Percentiles rank a stretch among this genome's conserved stretches.
These are phyloP conservation scores for Diacarnus erythraeanus DNA, from an alignment of 37 sponge, comb jelly and placozoan species.

Conservation along the genomic window DNA sequence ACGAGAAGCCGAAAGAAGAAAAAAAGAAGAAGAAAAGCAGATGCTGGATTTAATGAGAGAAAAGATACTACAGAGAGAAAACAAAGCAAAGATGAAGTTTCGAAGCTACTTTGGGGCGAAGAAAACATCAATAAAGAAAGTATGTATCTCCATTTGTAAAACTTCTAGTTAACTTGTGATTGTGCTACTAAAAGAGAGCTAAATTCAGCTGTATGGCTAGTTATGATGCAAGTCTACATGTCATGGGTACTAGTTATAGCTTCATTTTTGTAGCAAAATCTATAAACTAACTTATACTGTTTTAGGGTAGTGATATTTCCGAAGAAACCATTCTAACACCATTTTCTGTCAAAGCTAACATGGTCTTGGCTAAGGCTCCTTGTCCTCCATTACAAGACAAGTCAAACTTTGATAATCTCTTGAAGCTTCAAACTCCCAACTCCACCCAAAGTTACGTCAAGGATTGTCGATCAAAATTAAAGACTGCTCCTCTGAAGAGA, in stretches of 20 bases:
- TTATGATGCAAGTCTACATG: no score
- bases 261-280: no score
- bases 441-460: conserved; percentile 1
- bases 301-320: neutral
- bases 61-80: conserved; percentile 25
- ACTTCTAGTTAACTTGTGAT: no score
- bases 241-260: no score
- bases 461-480: neutral
- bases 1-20: conserved; percentile 36
- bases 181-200: no score
- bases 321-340: conserved; percentile 29
- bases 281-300: neutral
- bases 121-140: conserved; percentile 8
- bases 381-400: conserved; percentile 21
- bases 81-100: conserved; percentile 24
- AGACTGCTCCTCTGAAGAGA: neutral
- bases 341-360: conserved; percentile 38
- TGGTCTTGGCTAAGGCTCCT: conserved; percentile 40
- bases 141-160: no score
- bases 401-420: conserved; percentile 23
- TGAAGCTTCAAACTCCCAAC: conserved; percentile 8
- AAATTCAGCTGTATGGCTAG: no score
- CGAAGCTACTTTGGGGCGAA: conserved; percentile 39
- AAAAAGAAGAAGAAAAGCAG: conserved; percentile 42
- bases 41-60: conserved; percentile 37